Evolutionary conservation across 2,888 invertebrate species (phyloP), one percentile per base, ranked within the genome.

Genomic region (Scaptomyza reducta): DNA sequence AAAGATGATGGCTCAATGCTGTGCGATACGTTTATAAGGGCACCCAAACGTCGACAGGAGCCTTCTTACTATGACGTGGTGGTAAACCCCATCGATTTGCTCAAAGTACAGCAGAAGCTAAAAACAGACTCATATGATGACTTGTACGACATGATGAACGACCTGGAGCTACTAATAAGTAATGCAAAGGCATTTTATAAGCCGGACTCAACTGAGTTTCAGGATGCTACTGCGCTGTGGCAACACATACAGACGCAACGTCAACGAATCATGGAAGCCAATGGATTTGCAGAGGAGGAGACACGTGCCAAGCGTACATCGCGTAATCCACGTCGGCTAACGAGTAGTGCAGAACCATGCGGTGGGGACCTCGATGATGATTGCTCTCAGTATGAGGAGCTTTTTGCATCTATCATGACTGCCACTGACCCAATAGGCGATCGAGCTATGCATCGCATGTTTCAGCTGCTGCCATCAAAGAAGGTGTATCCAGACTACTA

Each of bases 141-240:
- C 90, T 94, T 99, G 77, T 98, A 98, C 31, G 97, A 98, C 89
- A 93, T 99, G 68, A 95, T 97, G 40, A 94, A 94, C 9, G 99
- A 99, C 90, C 95, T 99, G 77, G 97, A 98, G 88, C 93, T 98
- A 35, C 94, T 99, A 86, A 96, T 98, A 29, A 96, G 95, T 82
- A 99, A 99, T 93, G 97, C 99, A 0, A 98, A 98, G 91, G 96
- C 97, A 9, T 99, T 98, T 92, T 99, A 99, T 91, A 98, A 98
- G 93, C 93, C 95, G 14, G 96, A 95, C 53, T 94, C 96, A 0
- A 93, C 94, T 22, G 99, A 99, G 90, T 96, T 97, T 90, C 96
- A 95, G 90, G 98, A 99, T 93, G 98, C 99, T 0, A 94, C 67
- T 71, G 96, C 97, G 54, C 92, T 99, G 44, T 96, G 97, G 96